These are phyloP conservation scores for Zosterops hypoxanthus DNA, from an alignment of 2,113 vertebrate genomes.

Conservation along the genomic window DNA sequence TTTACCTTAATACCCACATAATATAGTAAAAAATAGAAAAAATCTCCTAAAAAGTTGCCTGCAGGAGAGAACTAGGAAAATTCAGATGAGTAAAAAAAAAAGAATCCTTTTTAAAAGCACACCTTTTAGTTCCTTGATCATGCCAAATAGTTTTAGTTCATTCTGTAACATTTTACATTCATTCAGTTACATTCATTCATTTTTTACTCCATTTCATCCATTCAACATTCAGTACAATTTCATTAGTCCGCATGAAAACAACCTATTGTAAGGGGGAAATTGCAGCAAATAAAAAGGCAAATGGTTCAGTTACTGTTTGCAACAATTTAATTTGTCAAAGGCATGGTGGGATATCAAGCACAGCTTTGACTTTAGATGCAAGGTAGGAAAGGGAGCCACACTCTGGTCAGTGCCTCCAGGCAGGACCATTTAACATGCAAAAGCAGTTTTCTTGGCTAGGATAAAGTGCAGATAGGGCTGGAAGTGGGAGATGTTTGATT, in stretches of 20 bases:
- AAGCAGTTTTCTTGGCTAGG: not conserved
- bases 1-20: not conserved
- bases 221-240: not conserved
- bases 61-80: not conserved
- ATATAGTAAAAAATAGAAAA: not conserved
- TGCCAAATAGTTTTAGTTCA: not conserved
- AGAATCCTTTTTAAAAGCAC: not conserved
- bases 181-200: no score
- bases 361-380: not conserved
- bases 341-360: not conserved
- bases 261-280: not conserved
- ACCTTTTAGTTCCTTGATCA: not conserved
- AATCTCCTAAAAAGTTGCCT: not conserved
- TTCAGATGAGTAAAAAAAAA: not conserved
- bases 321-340: not conserved
- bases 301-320: not conserved
- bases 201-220: not conserved
- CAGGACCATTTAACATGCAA: not conserved
- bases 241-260: not conserved
- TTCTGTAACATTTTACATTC: not conserved
- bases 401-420: not conserved
- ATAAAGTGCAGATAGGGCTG: not conserved
- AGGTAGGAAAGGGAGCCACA: not conserved
- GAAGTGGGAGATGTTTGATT: not conserved
- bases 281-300: not conserved